A percentile compares a stretch with the other conserved stretches of the same genome.
These are phyloP conservation scores for Xylophagus ater DNA, from an alignment of 2,888 invertebrate genomes.

Conservation along the genomic window DNA sequence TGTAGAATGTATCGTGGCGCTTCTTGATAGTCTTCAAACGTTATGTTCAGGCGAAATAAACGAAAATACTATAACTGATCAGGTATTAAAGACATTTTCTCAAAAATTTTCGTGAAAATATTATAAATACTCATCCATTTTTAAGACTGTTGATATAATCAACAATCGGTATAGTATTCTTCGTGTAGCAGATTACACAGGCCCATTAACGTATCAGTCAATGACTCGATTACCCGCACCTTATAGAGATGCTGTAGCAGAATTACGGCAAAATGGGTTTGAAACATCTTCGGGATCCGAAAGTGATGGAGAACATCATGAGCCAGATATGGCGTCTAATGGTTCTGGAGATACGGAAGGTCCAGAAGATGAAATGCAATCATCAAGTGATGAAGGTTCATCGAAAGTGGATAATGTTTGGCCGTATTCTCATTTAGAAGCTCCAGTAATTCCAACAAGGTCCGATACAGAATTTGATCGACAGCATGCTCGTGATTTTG, in stretches of 20 bases:
- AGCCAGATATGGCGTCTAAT: constrained; percentile 59
- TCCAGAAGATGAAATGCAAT: constrained; percentile 52
- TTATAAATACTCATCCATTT: constrained; percentile 15
- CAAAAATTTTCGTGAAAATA: constrained; percentile 19
- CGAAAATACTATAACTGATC: constrained; percentile 42
- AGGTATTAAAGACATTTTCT: constrained; percentile 18
- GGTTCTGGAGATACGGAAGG: constrained; percentile 59
- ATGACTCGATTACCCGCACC: constrained; percentile 72
- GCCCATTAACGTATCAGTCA: constrained; percentile 75
- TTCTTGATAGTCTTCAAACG: constrained; percentile 72
- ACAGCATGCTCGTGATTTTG: constrained; percentile 76
- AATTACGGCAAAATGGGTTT: constrained; percentile 52
- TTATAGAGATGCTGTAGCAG: constrained; percentile 62
- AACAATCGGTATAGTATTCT: constrained; percentile 54
- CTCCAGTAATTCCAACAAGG: constrained; percentile 35
- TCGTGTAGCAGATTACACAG: constrained; percentile 69
- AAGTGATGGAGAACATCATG: constrained; percentile 55
- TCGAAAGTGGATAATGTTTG: constrained; percentile 38
- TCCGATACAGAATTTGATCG: constrained; percentile 71
- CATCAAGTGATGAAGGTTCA: constrained; percentile 40
- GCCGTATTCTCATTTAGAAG: constrained; percentile 38
- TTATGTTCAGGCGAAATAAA: constrained; percentile 66
- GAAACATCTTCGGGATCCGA: constrained; percentile 47
- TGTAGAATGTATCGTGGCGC: constrained; percentile 70
- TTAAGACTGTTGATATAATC: constrained; percentile 46